phyloP scores from a whole-genome alignment of 30 jellyfish, hydroid and myxozoan species.

The Cassiopea xamachana region DNA sequence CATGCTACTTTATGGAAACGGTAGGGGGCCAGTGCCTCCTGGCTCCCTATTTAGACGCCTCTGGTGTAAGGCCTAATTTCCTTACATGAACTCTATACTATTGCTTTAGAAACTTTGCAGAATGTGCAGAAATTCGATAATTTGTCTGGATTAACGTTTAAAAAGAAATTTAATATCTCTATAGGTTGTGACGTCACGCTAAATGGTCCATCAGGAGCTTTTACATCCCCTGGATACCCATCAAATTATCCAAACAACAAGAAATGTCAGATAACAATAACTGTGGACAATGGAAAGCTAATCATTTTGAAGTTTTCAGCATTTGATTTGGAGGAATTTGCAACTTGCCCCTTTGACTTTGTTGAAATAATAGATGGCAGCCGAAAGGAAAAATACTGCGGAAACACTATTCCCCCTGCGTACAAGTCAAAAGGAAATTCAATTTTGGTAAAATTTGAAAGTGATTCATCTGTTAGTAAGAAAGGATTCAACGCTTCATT shows the following conservation, averaged over 20 bases:
- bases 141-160: not conserved
- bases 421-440: slow-evolving; percentile 12
- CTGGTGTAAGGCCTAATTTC: no score
- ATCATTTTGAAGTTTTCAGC: not conserved
- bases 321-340: not conserved
- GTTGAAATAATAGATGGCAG: slow-evolving; percentile 20
- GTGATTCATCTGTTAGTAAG: not conserved
- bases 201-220: slow-evolving; percentile 6
- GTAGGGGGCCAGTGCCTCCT: no score
- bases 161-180: not conserved
- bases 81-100: no score
- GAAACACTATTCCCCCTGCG: not conserved
- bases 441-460: not conserved
- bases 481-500: slow-evolving; percentile 30
- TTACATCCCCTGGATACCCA: slow-evolving; percentile 33
- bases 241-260: slow-evolving; percentile 27
- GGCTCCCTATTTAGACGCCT: no score
- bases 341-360: not conserved
- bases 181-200: slow-evolving; percentile 4
- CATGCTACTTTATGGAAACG: no score
- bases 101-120: no score
- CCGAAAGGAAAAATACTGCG: slow-evolving; percentile 7
- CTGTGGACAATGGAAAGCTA: not conserved
- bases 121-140: no score
- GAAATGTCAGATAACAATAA: not conserved